Base-by-base conservation (phyloP, 1,140 invertebrate species). In the Tetranychus urticae region DNA sequence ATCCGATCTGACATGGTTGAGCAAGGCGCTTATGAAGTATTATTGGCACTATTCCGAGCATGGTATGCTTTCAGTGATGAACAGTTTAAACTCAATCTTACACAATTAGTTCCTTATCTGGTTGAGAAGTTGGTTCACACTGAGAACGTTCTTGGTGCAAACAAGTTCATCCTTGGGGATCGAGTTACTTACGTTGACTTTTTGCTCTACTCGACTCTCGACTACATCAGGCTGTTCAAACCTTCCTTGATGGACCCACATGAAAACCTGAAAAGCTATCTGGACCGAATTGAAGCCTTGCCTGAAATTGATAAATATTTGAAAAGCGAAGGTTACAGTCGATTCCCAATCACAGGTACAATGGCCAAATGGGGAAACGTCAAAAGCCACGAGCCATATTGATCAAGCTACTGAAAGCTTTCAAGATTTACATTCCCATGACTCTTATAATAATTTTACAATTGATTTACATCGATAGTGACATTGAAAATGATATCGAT, bases 101-200 rank as follows among this genome's bases (percentile, higher is more conserved):
- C 8, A 2, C 7, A 52, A 23, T 2, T 4, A 6, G 31, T 52
- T 52, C 50, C 50, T n/a, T 42, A 42, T 10, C 10, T 42, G 39
- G 39, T 6, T 6, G 13, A n/a, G 31, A 52, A 52, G 23, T 8
- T 52, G 2, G 50, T n/a, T n/a, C 50, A 52, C 8, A 23, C 31
- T 33, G 8, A 7, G 7, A 52, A 52, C 13, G n/a, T 52, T 23
- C 14, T 52, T 6, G 50, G 72, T 2, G 66, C 71, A 36, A 68
- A 68, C 6, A 62, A 69, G 7, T 78, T 68, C 61, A 70, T 77
- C 65, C 69, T 69, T 46, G 76, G 76, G 10, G 68, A 76, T 7
- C 70, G 71, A 33, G 71, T 77, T 7, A 74, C 73, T 3, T 76
- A 72, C 63, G 72, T 73, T 6, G 77, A 78, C 62, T 78, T 78